Evolutionary conservation across 1,140 invertebrate genomes (phyloP), one percentile per base, ranked within the genome.

Genomic region (Coelopa frigida): DNA sequence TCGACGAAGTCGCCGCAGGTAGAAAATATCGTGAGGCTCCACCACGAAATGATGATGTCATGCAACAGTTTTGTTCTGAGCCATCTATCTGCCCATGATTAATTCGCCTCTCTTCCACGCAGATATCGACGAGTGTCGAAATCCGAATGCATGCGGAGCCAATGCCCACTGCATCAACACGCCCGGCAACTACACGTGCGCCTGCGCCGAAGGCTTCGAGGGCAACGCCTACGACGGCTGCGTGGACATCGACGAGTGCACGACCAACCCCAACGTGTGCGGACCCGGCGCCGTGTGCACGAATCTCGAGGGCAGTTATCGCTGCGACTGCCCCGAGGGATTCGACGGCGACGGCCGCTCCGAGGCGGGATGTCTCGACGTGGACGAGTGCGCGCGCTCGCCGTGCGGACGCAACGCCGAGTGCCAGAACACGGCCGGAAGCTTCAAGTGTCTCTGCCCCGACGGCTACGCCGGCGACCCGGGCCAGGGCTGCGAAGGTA

Each of bases 141-240:
- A 81, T 59, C 81, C 85, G 11, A 77, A 79, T 53, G 79, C 85
- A 43, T 94, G 89, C 61, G 89, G 88, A 31, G 70, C 73, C 23
- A 85, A 89, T 59, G 83, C 89, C 14, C 54, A 84, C 18, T 96
- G 92, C 63, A 75, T 78, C 46, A 95, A 96, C 69, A 80, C 77
- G 27, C 81, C 81, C 21, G 92, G 91, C 58, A 93, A 93, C 69
- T 92, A 90, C 62, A 90, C 83, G 5, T 95, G 92, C 69, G 62
- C 75, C 24, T 94, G 90, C 72, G 80, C 80, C 52, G 75, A 81
- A 38, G 92, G 92, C 51, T 94, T 80, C 67, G 75, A 80, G 45
- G 89, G 90, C 68, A 87, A 93, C 77, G 84, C 90, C n/a, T 89
- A 82, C 65, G 79, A 83, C 72, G 86, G 80, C 50, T 93, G 89